Evolutionary conservation across 1,140 invertebrate species (phyloP).

Genomic region (Heliconius melpomene): DNA sequence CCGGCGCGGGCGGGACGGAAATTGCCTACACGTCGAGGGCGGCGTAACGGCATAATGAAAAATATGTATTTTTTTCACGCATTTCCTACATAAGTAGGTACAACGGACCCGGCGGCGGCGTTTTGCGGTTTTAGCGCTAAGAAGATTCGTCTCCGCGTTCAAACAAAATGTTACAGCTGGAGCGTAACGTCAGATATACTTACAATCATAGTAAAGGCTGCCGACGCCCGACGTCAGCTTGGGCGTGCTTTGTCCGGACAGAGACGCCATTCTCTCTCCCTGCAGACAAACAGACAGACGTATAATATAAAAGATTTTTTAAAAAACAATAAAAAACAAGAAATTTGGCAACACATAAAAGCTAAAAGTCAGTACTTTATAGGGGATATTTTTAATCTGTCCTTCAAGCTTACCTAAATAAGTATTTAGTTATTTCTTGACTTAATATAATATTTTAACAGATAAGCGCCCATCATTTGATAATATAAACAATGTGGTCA

Average conservation of each 20-base stretch:
- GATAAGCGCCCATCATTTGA: too few relatives aligned
- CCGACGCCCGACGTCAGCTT: conserved; percentile 70
- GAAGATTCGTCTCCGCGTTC: too few relatives aligned
- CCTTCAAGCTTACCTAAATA: background rate
- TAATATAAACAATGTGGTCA: too few relatives aligned
- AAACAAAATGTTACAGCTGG: too few relatives aligned
- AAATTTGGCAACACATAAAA: conserved; percentile 14
- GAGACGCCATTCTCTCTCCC: conserved; percentile 74
- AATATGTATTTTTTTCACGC: too few relatives aligned
- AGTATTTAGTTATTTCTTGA: background rate
- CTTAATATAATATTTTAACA: background rate
- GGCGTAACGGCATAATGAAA: background rate
- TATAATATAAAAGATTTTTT: conserved; percentile 12
- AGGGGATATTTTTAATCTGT: background rate
- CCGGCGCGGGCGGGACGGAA: background rate
- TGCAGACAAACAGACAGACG: conserved; percentile 46
- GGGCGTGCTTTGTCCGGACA: conserved; percentile 70
- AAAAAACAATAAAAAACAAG: conserved; percentile 21
- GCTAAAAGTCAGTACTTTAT: background rate
- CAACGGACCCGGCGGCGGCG: too few relatives aligned
- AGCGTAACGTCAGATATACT: conserved; percentile 41
- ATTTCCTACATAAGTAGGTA: too few relatives aligned
- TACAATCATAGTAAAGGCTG: conserved; percentile 75
- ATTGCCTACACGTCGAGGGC: background rate
- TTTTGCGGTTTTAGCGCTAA: too few relatives aligned